phyloP scores from a whole-genome alignment of 2,888 invertebrate species.

The Chrysomela aeneicollis region DNA sequence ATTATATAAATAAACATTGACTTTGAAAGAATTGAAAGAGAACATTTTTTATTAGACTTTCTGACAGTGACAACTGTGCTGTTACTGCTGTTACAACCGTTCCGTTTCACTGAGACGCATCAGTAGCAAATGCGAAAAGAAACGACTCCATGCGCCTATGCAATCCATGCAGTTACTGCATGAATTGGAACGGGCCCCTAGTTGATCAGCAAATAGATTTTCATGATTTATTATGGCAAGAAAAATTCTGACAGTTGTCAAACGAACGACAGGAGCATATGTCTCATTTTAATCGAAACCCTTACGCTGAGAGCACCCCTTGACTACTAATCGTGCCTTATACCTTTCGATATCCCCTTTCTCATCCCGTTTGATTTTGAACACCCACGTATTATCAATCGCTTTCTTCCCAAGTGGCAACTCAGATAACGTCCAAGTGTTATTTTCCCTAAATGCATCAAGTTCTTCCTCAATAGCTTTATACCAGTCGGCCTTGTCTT shows the following conservation, averaged over 20 bases:
- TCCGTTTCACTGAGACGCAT: no score
- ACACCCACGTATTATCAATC: conserved; percentile 41
- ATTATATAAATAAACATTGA: no score
- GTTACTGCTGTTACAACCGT: no score
- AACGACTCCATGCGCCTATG: no score
- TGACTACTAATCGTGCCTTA: conserved; percentile 40
- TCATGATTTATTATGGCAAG: no score
- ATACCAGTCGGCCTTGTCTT: conserved; percentile 33
- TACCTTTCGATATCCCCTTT: conserved; percentile 28
- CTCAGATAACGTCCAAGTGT: conserved; percentile 39
- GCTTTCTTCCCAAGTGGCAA: conserved; percentile 31
- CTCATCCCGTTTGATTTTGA: conserved; percentile 34
- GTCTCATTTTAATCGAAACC: neutral
- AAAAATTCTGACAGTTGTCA: neutral
- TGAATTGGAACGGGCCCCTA: no score
- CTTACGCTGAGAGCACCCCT: conserved; percentile 19
- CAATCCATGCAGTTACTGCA: no score
- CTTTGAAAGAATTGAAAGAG: no score
- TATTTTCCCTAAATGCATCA: conserved; percentile 32
- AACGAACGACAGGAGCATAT: neutral
- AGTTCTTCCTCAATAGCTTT: conserved; percentile 37
- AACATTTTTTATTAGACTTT: no score
- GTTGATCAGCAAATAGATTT: no score
- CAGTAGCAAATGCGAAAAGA: no score
- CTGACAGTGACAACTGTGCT: no score